A percentile compares a stretch with the other conserved stretches of the same genome.
Evolutionary conservation across 2,797 vertebrate genomes (phyloP).

Genomic region (Sebastes glaucus): DNA sequence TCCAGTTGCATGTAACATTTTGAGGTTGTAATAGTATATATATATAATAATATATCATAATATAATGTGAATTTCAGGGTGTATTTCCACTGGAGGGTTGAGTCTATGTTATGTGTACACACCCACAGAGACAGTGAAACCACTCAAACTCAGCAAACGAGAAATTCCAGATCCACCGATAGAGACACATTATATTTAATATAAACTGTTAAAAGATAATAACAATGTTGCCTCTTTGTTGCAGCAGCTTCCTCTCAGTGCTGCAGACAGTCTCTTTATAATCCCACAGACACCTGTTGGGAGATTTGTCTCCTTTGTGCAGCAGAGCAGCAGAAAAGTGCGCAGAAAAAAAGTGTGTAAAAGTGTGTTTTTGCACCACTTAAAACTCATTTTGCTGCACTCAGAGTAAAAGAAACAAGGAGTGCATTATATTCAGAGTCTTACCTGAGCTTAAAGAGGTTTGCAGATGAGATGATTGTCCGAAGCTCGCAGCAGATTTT

Average conservation of each 20-base stretch:
- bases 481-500: slow-evolving; percentile 28
- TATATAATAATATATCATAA: too few species aligned
- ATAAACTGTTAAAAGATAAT: too few species aligned
- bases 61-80: background rate
- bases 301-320: slow-evolving; percentile 65
- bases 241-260: background rate
- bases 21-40: too few species aligned
- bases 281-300: slow-evolving; percentile 82
- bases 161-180: slow-evolving; percentile 6
- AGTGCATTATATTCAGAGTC: background rate
- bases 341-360: slow-evolving; percentile 30
- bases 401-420: background rate
- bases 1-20: background rate
- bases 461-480: slow-evolving; percentile 5
- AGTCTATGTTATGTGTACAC: slow-evolving; percentile 11
- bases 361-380: background rate
- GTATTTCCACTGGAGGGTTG: background rate
- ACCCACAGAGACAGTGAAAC: slow-evolving; percentile 17
- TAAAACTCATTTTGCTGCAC: background rate
- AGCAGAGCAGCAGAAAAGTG: slow-evolving; percentile 23
- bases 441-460: slow-evolving; percentile 56
- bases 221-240: too few species aligned
- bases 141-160: slow-evolving; percentile 4
- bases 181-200: background rate
- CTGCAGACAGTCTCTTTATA: slow-evolving; percentile 34